Percentiles rank a stretch among this genome's conserved stretches.
Conservation (phyloP, 2,888 invertebrate species). For the Cynaeus angustus region DNA sequence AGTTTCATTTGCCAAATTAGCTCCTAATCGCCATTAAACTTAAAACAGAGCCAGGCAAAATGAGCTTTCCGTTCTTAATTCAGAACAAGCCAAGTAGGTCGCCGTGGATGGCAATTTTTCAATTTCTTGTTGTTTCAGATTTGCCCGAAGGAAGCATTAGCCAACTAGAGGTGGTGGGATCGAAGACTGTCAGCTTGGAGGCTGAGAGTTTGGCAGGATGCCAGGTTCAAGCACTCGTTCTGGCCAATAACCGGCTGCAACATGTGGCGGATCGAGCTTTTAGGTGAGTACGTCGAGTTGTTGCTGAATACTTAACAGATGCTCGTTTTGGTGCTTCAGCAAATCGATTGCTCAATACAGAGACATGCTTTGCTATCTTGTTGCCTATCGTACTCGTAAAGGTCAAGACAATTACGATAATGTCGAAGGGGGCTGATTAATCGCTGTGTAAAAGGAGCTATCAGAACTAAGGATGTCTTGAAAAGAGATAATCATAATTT, state of each 20-base stretch:
- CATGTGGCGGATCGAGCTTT: slow-evolving; percentile 87
- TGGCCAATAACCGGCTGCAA: slow-evolving; percentile 88
- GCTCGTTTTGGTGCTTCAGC: slow-evolving; percentile 25
- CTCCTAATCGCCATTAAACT: slow-evolving; percentile 30
- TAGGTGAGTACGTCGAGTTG: slow-evolving; percentile 75
- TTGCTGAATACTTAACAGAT: slow-evolving; percentile 50
- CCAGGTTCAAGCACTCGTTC: slow-evolving; percentile 85
- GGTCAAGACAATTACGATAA: slow-evolving; percentile 50
- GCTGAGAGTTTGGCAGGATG: slow-evolving; percentile 86
- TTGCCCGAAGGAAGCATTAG: slow-evolving; percentile 86
- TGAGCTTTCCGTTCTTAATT: slow-evolving; percentile 2
- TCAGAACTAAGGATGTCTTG: slow-evolving; percentile 34
- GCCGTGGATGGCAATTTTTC: slow-evolving; percentile 13
- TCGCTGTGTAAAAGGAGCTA: slow-evolving; percentile 30
- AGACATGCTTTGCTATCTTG: slow-evolving; percentile 19
- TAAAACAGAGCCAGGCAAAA: slow-evolving; percentile 4
- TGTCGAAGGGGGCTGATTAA: slow-evolving; percentile 45
- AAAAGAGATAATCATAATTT: slow-evolving; percentile 38
- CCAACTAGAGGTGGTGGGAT: slow-evolving; percentile 88
- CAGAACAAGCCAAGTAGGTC: slow-evolving; percentile 1
- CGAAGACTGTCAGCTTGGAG: slow-evolving; percentile 85
- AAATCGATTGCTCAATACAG: slow-evolving; percentile 29
- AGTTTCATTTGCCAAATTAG: slow-evolving; percentile 19
- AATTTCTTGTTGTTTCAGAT: slow-evolving; percentile 76
- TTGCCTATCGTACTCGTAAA: slow-evolving; percentile 27